Percentiles rank a stretch among this genome's conserved stretches.
Conservation (phyloP, 2,797 vertebrate species). For the Microctenopoma steveboyesi region DNA sequence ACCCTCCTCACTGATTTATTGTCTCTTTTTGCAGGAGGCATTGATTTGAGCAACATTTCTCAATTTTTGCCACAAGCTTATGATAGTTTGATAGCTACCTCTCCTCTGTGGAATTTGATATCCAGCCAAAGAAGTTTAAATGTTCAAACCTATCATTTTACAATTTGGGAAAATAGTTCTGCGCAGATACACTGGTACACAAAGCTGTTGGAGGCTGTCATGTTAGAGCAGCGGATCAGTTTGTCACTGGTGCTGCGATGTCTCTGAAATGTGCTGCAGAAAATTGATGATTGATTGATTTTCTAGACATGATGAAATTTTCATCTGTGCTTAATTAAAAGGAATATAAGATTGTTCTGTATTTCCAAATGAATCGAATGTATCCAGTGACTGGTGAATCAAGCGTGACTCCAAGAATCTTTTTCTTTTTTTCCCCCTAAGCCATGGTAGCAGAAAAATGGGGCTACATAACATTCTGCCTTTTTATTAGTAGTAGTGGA, state of each 20-base stretch:
- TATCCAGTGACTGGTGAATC: neutral
- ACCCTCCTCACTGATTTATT: slow-evolving; percentile 8
- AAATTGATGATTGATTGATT: neutral
- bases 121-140: neutral
- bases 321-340: slow-evolving; percentile 13
- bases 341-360: neutral
- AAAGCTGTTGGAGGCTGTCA: neutral
- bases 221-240: neutral
- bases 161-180: neutral
- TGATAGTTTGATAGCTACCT: neutral
- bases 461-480: too few relatives aligned
- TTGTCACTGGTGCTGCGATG: neutral
- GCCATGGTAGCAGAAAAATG: neutral
- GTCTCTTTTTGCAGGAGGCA: slow-evolving; percentile 2
- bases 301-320: neutral
- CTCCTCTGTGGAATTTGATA: neutral
- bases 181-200: neutral
- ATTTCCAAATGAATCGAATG: slow-evolving; percentile 11
- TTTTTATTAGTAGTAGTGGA: too few relatives aligned
- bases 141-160: neutral
- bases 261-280: neutral
- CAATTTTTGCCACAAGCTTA: neutral
- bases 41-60: slow-evolving; percentile 11
- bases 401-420: neutral
- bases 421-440: neutral